These are phyloP conservation scores for Sinocyclocheilus anshuiensis DNA, from an alignment of 2,113 vertebrate genomes.

Conservation along the genomic window DNA sequence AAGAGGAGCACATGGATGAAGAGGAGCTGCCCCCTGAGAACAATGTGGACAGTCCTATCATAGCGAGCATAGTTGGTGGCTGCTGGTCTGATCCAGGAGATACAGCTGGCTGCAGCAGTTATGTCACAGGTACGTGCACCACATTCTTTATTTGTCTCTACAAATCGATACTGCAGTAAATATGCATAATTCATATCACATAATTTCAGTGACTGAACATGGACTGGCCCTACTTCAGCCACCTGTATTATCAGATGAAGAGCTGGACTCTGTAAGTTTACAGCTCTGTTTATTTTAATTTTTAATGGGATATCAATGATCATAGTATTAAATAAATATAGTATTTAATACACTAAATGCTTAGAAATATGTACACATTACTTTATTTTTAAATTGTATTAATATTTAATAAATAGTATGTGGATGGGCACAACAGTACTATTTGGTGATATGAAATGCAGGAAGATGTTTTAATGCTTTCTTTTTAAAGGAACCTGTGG, in stretches of 20 bases:
- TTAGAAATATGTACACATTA: background rate
- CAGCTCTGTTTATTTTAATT: background rate
- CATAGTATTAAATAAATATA: background rate
- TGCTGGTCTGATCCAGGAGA: slow-evolving; percentile 38
- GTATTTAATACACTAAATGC: slow-evolving; percentile 9
- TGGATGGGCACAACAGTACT: no score
- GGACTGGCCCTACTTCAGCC: background rate
- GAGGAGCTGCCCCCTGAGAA: slow-evolving; percentile 46
- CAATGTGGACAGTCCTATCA: slow-evolving; percentile 34
- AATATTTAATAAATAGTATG: no score
- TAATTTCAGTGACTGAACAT: slow-evolving; percentile 17
- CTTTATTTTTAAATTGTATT: background rate
- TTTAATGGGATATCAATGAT: background rate
- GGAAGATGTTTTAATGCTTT: background rate
- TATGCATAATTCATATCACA: background rate
- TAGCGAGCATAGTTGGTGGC: slow-evolving; percentile 36
- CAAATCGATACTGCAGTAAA: background rate
- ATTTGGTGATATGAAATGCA: no score
- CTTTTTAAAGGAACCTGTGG: slow-evolving; percentile 37
- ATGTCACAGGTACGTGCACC: slow-evolving; percentile 35
- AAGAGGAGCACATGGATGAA: slow-evolving; percentile 6
- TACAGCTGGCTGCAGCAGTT: background rate
- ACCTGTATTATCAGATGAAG: background rate
- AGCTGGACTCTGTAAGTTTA: slow-evolving; percentile 19
- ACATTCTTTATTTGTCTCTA: background rate